Percentiles rank a stretch among this genome's conserved stretches.
Conservation (phyloP, 1,140 invertebrate genomes). For the Battus philenor region DNA sequence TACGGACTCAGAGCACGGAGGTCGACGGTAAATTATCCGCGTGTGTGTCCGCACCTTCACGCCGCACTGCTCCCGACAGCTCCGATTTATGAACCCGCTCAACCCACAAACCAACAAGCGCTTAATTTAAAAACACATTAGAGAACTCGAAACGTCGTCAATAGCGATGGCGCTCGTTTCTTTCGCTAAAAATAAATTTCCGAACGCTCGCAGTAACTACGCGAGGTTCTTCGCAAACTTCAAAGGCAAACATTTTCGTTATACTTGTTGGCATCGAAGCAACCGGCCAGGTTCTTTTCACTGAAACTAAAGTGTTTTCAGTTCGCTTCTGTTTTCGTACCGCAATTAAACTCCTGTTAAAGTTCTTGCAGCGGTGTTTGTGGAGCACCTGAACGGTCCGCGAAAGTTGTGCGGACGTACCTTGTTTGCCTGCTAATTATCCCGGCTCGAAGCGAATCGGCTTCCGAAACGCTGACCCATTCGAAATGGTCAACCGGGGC, state of each 20-base stretch:
- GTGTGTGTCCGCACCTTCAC: conserved; percentile 40
- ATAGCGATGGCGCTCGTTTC: background rate
- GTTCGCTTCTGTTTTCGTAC: conserved; percentile 69
- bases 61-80: conserved; percentile 31
- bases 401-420: conserved; percentile 57
- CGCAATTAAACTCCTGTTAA: conserved; percentile 75
- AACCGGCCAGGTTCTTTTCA: conserved; percentile 65
- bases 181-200: conserved; percentile 8
- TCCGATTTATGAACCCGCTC: conserved; percentile 35
- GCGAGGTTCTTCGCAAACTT: conserved; percentile 37
- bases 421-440: conserved; percentile 77
- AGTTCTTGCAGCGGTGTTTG: conserved; percentile 71
- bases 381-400: conserved; percentile 66
- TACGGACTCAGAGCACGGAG: conserved; percentile 16
- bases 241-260: conserved; percentile 40
- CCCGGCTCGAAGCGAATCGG: conserved; percentile 49
- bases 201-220: conserved; percentile 4
- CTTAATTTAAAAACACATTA: conserved; percentile 5
- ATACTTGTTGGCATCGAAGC: conserved; percentile 52
- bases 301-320: conserved; percentile 65
- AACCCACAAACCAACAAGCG: conserved; percentile 14
- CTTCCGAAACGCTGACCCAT: conserved; percentile 62
- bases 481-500: conserved; percentile 60
- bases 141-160: conserved; percentile 1
- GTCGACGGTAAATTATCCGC: conserved; percentile 31